Evolutionary conservation across 2,113 vertebrate species (phyloP).

Genomic region (Rhineura floridana): DNA sequence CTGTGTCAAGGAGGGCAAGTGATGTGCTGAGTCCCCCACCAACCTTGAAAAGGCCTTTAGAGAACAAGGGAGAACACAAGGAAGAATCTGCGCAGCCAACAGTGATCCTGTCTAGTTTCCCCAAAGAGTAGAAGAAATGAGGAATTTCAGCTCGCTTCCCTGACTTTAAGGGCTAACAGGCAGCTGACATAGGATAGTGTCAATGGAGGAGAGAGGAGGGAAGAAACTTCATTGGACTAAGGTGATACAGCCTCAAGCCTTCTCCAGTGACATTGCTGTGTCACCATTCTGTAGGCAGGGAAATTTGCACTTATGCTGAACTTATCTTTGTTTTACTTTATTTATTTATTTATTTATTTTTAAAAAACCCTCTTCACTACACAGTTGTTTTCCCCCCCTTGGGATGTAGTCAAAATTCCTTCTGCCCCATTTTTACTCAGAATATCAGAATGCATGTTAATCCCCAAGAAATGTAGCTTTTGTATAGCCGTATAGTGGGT

Average conservation of each 20-base stretch:
- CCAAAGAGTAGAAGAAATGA: background rate
- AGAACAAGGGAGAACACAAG: too few species aligned
- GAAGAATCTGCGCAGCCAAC: background rate
- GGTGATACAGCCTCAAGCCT: background rate
- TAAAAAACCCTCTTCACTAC: background rate
- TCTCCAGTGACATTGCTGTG: background rate
- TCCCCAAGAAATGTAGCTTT: background rate
- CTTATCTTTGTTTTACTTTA: background rate
- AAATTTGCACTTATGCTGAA: background rate
- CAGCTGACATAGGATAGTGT: background rate
- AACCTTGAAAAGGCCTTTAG: background rate
- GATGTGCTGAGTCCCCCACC: background rate
- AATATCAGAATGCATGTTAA: background rate
- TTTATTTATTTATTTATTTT: too few species aligned
- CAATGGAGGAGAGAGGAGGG: background rate
- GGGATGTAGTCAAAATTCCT: background rate
- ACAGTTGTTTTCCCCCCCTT: background rate
- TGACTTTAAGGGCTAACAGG: background rate
- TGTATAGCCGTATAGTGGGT: background rate
- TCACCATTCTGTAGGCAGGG: background rate
- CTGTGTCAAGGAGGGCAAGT: background rate
- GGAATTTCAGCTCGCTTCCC: background rate
- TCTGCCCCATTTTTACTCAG: background rate
- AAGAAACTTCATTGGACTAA: background rate
- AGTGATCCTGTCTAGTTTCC: background rate